A percentile compares a stretch with the other conserved stretches of the same genome.
Conservation (phyloP, 35 echinoderm and acorn worm genomes). For the Anneissia japonica region DNA sequence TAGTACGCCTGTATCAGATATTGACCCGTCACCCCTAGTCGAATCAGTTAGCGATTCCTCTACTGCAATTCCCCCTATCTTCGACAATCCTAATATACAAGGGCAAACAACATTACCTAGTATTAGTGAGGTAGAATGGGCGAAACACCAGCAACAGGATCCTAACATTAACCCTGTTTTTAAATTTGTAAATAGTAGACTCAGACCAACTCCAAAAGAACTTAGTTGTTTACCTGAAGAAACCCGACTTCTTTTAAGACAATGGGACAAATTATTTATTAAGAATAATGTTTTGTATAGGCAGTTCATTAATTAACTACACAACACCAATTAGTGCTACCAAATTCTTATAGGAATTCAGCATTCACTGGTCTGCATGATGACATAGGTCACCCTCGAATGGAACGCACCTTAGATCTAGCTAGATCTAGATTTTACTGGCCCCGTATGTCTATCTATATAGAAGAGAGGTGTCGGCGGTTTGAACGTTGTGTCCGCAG, state of each 20-base stretch:
- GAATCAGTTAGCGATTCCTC: neutral
- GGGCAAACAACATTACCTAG: neutral
- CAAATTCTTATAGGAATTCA: neutral
- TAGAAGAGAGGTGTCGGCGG: neutral
- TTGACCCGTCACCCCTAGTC: neutral
- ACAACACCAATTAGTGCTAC: neutral
- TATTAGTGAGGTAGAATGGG: slow-evolving; percentile 11
- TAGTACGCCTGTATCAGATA: neutral
- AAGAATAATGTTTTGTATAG: neutral
- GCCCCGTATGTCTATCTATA: neutral
- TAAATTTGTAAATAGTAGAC: too few relatives aligned
- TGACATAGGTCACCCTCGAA: slow-evolving; percentile 8
- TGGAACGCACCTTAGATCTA: slow-evolving; percentile 21
- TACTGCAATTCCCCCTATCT: neutral
- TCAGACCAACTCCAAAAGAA: too few relatives aligned
- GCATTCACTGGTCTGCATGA: neutral
- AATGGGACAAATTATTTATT: neutral
- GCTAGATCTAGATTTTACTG: slow-evolving; percentile 4
- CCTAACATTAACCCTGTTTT: too few relatives aligned
- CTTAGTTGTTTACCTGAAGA: neutral
- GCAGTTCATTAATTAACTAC: neutral
- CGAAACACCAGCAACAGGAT: neutral
- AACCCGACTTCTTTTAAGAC: neutral
- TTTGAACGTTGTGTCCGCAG: too few relatives aligned
- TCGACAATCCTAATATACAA: neutral